Conservation (phyloP, 2,888 invertebrate species). For the Tryphoninae sp. region DNA sequence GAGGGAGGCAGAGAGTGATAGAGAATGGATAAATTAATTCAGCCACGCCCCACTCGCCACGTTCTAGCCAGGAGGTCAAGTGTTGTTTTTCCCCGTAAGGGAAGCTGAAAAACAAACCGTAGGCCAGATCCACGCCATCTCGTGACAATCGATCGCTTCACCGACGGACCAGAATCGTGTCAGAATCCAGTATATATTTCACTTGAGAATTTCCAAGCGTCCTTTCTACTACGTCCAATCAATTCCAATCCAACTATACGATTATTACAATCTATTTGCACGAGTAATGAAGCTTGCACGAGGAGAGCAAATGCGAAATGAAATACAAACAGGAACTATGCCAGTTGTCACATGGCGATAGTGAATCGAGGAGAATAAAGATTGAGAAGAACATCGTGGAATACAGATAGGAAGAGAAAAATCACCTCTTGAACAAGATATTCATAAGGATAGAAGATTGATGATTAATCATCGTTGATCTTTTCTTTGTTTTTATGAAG, state of each 20-base stretch:
- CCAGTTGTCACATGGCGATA: not conserved
- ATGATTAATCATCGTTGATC: not conserved
- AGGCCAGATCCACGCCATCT: not conserved
- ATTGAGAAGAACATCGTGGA: not conserved
- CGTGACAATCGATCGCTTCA: conserved; percentile 29
- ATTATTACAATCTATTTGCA: too few species aligned
- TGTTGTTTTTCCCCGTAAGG: conserved; percentile 40
- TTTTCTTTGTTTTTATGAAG: not conserved
- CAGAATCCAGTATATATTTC: conserved; percentile 14
- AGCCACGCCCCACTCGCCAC: conserved; percentile 61
- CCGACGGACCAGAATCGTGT: conserved; percentile 4
- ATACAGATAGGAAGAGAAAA: too few species aligned
- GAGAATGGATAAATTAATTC: conserved; percentile 43
- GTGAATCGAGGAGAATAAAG: not conserved
- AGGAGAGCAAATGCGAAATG: not conserved
- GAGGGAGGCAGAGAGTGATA: not conserved
- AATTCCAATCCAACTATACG: not conserved
- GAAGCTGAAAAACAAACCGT: conserved; percentile 39
- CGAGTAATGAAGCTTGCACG: not conserved
- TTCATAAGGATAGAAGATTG: too few species aligned
- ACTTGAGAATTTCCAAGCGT: not conserved
- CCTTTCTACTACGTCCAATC: not conserved
- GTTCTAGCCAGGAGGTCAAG: conserved; percentile 38
- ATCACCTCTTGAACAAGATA: too few species aligned
- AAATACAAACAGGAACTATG: not conserved